phyloP scores from a whole-genome alignment of 2,888 invertebrate genomes.

The Anodontia alba region DNA sequence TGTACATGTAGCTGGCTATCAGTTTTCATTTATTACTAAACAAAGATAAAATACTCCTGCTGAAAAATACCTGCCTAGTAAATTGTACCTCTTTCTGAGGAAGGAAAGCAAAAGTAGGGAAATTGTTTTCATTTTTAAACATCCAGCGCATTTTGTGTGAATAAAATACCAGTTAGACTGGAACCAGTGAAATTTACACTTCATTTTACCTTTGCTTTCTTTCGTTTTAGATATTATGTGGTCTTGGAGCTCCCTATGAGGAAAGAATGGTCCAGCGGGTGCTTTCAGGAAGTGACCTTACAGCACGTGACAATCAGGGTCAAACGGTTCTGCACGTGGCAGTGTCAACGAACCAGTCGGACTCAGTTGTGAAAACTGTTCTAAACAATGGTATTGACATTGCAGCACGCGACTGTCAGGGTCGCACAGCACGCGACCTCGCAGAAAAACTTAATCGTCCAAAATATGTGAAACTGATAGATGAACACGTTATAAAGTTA shows the following conservation, averaged over 20 bases:
- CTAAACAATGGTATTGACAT: constrained; percentile 67
- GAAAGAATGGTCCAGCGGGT: constrained; percentile 71
- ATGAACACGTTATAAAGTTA: constrained; percentile 70
- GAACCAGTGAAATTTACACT: too few species aligned
- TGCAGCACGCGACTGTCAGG: constrained; percentile 73
- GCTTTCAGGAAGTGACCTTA: constrained; percentile 73
- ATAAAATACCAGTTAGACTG: too few species aligned
- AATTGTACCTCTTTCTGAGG: too few species aligned
- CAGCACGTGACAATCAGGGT: constrained; percentile 70
- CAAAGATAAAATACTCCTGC: too few species aligned
- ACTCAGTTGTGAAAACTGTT: constrained; percentile 60
- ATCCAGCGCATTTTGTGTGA: too few species aligned
- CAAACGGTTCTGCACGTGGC: constrained; percentile 77
- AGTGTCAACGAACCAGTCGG: constrained; percentile 66
- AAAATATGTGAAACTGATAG: constrained; percentile 65
- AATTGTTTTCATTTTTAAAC: too few species aligned
- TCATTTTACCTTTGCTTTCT: background rate
- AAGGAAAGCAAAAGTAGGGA: too few species aligned
- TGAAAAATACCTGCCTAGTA: too few species aligned
- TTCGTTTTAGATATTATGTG: constrained; percentile 71
- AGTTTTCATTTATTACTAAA: too few species aligned
- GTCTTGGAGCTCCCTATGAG: constrained; percentile 69
- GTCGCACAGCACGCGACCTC: constrained; percentile 71
- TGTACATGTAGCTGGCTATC: too few species aligned
- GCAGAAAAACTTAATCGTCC: constrained; percentile 68